These are phyloP conservation scores for Fulica atra DNA, from an alignment of 2,113 vertebrate species.

Conservation along the genomic window DNA sequence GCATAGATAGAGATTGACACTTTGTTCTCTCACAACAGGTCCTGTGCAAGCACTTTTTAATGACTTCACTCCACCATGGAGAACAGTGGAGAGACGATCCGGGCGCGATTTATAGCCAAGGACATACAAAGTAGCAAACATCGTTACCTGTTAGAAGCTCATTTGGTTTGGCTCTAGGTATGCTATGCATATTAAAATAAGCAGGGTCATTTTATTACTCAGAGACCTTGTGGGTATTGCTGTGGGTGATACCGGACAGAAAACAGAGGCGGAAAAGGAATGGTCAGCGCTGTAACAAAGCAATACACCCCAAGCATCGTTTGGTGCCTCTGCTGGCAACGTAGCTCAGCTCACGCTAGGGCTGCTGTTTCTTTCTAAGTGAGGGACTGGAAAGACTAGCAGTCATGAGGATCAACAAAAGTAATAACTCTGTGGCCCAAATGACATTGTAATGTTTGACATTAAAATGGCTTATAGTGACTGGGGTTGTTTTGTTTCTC, in stretches of 20 bases:
- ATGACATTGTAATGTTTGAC: neutral
- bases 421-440: neutral
- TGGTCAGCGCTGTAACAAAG: neutral
- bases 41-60: neutral
- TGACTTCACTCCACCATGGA: neutral
- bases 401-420: neutral
- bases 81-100: neutral
- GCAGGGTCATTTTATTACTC: neutral
- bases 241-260: neutral
- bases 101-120: neutral
- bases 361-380: neutral
- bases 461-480: neutral
- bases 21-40: neutral
- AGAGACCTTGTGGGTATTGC: neutral
- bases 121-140: neutral
- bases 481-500: neutral
- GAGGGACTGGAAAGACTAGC: neutral
- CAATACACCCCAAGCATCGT: neutral
- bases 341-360: neutral
- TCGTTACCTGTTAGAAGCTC: neutral
- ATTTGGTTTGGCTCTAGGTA: neutral
- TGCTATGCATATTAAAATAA: neutral
- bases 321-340: rapidly evolving
- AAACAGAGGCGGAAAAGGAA: neutral
- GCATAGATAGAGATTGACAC: neutral